Conservation (phyloP, 2,113 vertebrate species). For the Cricetomys ansorgei region DNA sequence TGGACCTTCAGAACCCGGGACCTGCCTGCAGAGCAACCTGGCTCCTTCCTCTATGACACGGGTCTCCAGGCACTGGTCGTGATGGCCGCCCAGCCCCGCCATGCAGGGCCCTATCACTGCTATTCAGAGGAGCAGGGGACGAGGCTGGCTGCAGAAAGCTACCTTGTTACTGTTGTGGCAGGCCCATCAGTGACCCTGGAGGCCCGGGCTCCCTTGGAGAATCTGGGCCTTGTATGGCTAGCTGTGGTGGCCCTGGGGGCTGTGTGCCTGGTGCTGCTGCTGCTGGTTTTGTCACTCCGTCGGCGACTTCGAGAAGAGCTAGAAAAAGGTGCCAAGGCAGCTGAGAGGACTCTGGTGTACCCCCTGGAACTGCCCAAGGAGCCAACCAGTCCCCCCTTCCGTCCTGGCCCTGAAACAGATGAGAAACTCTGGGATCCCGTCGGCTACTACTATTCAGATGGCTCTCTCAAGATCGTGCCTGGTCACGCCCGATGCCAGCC, state of each 20-base stretch:
- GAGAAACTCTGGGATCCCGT: conserved; percentile 96
- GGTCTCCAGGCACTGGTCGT: conserved; percentile 92
- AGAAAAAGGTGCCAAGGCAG: conserved; percentile 90
- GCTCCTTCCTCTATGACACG: conserved; percentile 87
- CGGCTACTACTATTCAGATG: conserved; percentile 96
- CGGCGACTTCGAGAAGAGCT: conserved; percentile 92
- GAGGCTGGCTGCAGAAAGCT: conserved; percentile 90
- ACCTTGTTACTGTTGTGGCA: conserved; percentile 91
- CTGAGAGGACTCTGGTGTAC: conserved; percentile 96
- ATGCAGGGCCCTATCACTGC: conserved; percentile 92
- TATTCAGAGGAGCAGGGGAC: conserved; percentile 93
- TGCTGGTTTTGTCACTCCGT: conserved; percentile 92
- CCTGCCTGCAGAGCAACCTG: conserved; percentile 83
- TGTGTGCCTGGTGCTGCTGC: conserved; percentile 91
- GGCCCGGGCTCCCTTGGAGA: conserved; percentile 91
- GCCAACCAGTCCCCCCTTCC: conserved; percentile 90
- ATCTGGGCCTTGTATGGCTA: conserved; percentile 95
- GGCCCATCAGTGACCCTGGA: conserved; percentile 91
- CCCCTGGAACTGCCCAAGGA: conserved; percentile 96
- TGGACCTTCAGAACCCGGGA: conserved; percentile 94
- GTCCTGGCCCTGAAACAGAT: conserved; percentile 92
- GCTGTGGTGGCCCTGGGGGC: conserved; percentile 94
- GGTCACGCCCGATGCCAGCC: conserved; percentile 93
- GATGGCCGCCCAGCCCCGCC: conserved; percentile 87
- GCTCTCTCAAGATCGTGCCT: conserved; percentile 97